A percentile compares a stretch with the other conserved stretches of the same genome.
These are phyloP conservation scores for Microcebus tavaratra DNA, from an alignment of 2,113 vertebrate species.

Conservation along the genomic window DNA sequence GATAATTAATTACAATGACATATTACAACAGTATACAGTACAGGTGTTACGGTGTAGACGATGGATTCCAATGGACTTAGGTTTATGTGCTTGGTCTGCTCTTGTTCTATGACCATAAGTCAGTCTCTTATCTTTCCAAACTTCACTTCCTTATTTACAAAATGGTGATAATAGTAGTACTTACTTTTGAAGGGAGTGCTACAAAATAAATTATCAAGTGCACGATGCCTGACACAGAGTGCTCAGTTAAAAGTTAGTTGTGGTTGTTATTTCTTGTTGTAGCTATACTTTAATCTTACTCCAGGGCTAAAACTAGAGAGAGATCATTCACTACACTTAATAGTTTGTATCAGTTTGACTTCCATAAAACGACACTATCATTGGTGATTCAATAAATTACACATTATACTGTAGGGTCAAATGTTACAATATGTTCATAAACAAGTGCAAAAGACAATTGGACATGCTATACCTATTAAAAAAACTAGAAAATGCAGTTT, in stretches of 20 bases:
- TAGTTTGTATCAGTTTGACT: not conserved
- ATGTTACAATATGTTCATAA: not conserved
- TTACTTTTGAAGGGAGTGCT: not conserved
- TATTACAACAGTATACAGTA: not conserved
- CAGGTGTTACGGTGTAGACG: not conserved
- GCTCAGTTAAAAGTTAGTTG: not conserved
- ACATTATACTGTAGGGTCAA: not conserved
- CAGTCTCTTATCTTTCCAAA: not conserved
- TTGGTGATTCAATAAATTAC: not conserved
- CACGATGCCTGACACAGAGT: not conserved
- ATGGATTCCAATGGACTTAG: not conserved
- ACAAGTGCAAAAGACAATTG: not conserved
- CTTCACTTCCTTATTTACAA: not conserved
- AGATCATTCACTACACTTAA: not conserved
- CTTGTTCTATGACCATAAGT: not conserved
- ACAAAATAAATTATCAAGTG: not conserved
- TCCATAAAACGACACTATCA: not conserved
- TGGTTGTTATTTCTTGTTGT: not conserved
- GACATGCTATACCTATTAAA: not conserved
- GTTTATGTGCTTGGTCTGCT: not conserved
- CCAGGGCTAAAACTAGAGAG: not conserved
- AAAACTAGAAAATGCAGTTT: not conserved
- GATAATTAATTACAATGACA: conserved; percentile 21
- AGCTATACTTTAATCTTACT: not conserved
- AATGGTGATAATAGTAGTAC: not conserved